phyloP scores from a whole-genome alignment of 2,888 invertebrate species.

The Caenorhabditis imperialis region DNA sequence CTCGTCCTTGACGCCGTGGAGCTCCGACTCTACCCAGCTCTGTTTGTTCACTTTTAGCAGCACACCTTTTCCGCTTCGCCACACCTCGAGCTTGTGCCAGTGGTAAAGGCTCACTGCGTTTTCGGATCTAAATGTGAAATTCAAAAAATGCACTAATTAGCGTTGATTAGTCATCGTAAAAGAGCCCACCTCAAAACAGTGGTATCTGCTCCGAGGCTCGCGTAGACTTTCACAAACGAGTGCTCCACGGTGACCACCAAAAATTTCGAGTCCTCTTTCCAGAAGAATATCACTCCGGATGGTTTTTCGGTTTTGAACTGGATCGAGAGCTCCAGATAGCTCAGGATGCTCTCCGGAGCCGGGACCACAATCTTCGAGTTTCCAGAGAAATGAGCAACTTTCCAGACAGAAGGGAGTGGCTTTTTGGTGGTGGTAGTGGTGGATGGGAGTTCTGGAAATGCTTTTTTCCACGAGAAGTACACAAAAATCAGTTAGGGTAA shows the following conservation, averaged over 20 bases:
- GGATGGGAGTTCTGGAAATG: slow-evolving; percentile 6
- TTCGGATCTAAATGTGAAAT: slow-evolving; percentile 52
- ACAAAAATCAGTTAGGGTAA: too few relatives aligned
- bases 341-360: slow-evolving; percentile 39
- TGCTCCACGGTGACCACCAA: slow-evolving; percentile 56
- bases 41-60: slow-evolving; percentile 62
- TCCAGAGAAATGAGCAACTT: slow-evolving; percentile 49
- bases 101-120: slow-evolving; percentile 55
- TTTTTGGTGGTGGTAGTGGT: slow-evolving; percentile 27
- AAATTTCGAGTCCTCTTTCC: slow-evolving; percentile 54
- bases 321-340: slow-evolving; percentile 45
- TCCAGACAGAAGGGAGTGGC: slow-evolving; percentile 15
- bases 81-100: slow-evolving; percentile 69
- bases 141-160: neutral
- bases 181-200: slow-evolving; percentile 56
- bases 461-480: neutral
- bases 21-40: slow-evolving; percentile 60
- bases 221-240: slow-evolving; percentile 57
- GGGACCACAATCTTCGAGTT: slow-evolving; percentile 15
- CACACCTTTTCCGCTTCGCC: slow-evolving; percentile 64
- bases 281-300: slow-evolving; percentile 59
- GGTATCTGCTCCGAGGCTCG: slow-evolving; percentile 57
- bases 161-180: too few relatives aligned
- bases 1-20: slow-evolving; percentile 26
- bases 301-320: slow-evolving; percentile 48